Evolutionary conservation across 2,888 invertebrate genomes (phyloP).

Genomic region (Cosmorhoe ocellata): DNA sequence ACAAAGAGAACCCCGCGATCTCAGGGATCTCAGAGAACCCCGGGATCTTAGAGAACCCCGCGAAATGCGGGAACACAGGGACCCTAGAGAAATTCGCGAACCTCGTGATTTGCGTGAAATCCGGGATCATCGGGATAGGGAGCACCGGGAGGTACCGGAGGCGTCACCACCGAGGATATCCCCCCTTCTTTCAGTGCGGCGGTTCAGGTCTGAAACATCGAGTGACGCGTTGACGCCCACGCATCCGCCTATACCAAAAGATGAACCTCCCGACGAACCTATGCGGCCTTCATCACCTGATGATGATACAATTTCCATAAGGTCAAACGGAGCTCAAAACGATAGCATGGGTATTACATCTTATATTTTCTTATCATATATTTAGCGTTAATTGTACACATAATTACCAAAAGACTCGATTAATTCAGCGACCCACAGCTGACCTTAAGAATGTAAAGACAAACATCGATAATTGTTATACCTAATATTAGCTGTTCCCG

Average conservation of each 20-base stretch:
- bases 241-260: conserved; percentile 79
- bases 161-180: conserved; percentile 77
- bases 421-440: too few species aligned
- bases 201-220: conserved; percentile 68
- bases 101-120: conserved; percentile 49
- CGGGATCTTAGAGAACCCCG: conserved; percentile 50
- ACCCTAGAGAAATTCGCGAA: conserved; percentile 46
- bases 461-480: too few species aligned
- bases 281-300: conserved; percentile 82
- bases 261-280: conserved; percentile 78
- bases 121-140: conserved; percentile 60
- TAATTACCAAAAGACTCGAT: too few species aligned
- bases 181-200: conserved; percentile 72
- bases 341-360: conserved; percentile 75
- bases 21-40: conserved; percentile 47
- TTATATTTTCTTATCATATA: too few species aligned
- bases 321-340: conserved; percentile 79
- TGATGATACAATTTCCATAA: conserved; percentile 81
- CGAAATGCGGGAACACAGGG: conserved; percentile 51
- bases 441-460: too few species aligned
- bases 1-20: conserved; percentile 63
- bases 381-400: too few species aligned
- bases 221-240: conserved; percentile 63
- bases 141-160: conserved; percentile 67
- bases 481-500: too few species aligned